Base-by-base conservation (phyloP, 2,888 invertebrate genomes). In the Ophion costatus region DNA sequence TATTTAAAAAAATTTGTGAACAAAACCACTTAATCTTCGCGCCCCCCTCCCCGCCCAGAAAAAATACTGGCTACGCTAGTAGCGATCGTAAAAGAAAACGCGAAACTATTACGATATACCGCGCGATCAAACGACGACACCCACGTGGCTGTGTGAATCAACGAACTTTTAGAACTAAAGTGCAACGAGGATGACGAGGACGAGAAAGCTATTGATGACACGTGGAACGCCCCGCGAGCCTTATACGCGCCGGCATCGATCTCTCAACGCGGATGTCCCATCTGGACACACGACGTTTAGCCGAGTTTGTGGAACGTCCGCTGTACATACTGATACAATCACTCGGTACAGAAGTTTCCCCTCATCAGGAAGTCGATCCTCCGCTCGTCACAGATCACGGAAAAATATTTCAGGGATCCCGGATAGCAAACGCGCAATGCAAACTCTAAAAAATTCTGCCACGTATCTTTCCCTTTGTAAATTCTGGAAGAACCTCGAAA, bases 141-240 rank as follows among this genome's bases (percentile, higher is more conserved):
- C 88, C 85, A 88, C 88, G 87, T 86, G 88, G 87, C 88, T 82
- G 87, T 84, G 80, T 85, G 86, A 87, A 88, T 89, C 81, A 82
- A 82, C 73, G 38, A 56, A 61, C 67, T 74, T 74, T 45, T 51
- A 51, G 0, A 38, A n/a, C 38, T 29, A 69, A 78, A 74, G 61
- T 83, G 82, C 64, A 71, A 33, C 80, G 75, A 66, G 59, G 73
- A 63, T 45, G 73, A 74, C 69, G 63, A 51, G 71, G 38, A 71
- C 56, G 80, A 56, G 77, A 76, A 69, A 83, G 56, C 73, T 73
- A 82, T 75, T 56, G 69, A 57, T 76, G 80, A 75, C 66, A 69
- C 51, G 42, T 24, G 61, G 59, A 67, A 45, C 69, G 63, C 61
- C 70, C 81, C 61, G 24, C 24, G 38, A 20, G 33, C 70, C 70